Evolutionary conservation across 2,113 vertebrate genomes (phyloP).

Genomic region (Symphodus melops): DNA sequence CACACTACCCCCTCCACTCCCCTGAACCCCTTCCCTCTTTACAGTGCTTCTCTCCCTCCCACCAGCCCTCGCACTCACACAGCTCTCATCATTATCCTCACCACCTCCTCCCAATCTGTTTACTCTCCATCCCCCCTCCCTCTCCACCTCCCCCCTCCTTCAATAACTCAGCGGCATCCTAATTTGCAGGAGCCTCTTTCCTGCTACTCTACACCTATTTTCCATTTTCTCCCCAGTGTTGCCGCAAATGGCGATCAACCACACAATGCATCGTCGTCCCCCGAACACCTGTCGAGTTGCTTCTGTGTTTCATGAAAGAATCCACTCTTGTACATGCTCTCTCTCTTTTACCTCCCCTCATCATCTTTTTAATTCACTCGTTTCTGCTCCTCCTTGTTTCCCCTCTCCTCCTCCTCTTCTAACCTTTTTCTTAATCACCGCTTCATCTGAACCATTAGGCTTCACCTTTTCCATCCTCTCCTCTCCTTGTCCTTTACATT

Average conservation of each 20-base stretch:
- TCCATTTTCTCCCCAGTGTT: conserved; percentile 29
- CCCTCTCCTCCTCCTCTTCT: not conserved
- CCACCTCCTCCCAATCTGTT: conserved; percentile 69
- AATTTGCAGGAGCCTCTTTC: conserved; percentile 50
- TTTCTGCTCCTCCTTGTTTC: conserved; percentile 12
- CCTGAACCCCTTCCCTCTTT: conserved; percentile 46
- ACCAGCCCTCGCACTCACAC: conserved; percentile 48
- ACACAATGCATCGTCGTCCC: conserved; percentile 9
- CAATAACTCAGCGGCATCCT: conserved; percentile 48
- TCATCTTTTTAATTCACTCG: conserved; percentile 31
- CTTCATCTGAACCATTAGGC: conserved; percentile 21
- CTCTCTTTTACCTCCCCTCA: not conserved
- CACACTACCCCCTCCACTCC: not conserved
- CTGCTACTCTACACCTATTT: conserved; percentile 31
- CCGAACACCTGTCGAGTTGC: not conserved
- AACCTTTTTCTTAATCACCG: conserved; percentile 38
- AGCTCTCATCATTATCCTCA: conserved; percentile 72
- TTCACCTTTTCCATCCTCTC: conserved; percentile 17
- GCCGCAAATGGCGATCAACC: conserved; percentile 31
- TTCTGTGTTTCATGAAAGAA: not conserved
- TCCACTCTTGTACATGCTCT: not conserved
- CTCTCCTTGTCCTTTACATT: not conserved
- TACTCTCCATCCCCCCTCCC: conserved; percentile 53
- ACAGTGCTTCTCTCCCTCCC: conserved; percentile 43
- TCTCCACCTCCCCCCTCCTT: conserved; percentile 27